Conservation (phyloP, 2,888 invertebrate genomes). For the Lasioglossum vierecki region DNA sequence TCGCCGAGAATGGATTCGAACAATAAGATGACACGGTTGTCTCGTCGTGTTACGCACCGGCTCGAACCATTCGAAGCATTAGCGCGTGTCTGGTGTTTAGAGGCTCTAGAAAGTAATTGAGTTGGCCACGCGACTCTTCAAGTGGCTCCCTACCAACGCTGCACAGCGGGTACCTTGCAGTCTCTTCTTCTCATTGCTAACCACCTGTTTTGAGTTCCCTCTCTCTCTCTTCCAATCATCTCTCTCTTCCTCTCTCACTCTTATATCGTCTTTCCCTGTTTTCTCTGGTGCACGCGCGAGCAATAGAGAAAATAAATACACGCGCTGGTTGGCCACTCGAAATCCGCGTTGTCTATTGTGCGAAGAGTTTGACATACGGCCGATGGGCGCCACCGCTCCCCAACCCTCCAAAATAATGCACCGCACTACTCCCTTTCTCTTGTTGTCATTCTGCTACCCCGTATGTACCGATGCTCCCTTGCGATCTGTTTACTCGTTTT, state of each 20-base stretch:
- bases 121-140: constrained; percentile 83
- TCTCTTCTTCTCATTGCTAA: constrained; percentile 77
- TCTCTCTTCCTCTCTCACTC: background rate
- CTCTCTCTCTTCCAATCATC: background rate
- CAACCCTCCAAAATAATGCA: constrained; percentile 59
- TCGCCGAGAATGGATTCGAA: constrained; percentile 29
- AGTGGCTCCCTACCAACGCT: constrained; percentile 77
- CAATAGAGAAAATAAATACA: constrained; percentile 47
- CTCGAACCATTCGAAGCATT: constrained; percentile 67
- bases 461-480: constrained; percentile 50
- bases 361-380: constrained; percentile 79
- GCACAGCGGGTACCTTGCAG: constrained; percentile 69
- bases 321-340: constrained; percentile 39
- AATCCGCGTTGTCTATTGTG: constrained; percentile 66
- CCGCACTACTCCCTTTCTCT: constrained; percentile 34
- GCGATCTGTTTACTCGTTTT: constrained; percentile 76
- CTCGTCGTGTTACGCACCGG: constrained; percentile 51
- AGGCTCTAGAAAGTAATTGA: constrained; percentile 82
- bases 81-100: constrained; percentile 74
- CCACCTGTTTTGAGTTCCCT: constrained; percentile 81
- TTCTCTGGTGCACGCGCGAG: constrained; percentile 7
- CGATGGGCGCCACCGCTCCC: constrained; percentile 70
- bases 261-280: background rate
- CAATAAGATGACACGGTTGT: constrained; percentile 61
- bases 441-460: constrained; percentile 67